Evolutionary conservation across 2,888 invertebrate species (phyloP).

Genomic region (Ferdinandea cuprea): DNA sequence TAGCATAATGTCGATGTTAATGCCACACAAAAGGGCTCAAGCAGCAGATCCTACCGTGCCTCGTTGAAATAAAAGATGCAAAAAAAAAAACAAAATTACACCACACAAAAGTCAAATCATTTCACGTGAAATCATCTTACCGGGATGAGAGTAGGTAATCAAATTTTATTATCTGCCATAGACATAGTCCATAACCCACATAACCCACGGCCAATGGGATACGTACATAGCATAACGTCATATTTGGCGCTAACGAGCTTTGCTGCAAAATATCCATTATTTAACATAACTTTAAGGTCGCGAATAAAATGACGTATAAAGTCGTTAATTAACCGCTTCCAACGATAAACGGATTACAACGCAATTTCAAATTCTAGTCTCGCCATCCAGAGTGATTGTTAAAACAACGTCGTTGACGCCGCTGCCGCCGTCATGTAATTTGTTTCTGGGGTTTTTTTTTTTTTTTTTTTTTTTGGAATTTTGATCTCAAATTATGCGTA

Average conservation of each 20-base stretch:
- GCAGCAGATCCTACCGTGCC: too few species aligned
- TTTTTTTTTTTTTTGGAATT: too few species aligned
- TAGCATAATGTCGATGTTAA: too few species aligned
- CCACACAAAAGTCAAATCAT: neutral
- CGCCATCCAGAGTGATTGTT: neutral
- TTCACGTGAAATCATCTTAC: conserved; percentile 4
- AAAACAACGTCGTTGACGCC: neutral
- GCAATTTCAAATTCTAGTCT: neutral
- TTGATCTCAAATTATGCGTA: conserved; percentile 13
- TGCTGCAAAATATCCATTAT: neutral
- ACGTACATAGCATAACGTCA: neutral
- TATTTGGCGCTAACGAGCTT: neutral
- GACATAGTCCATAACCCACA: too few species aligned
- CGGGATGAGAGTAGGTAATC: conserved; percentile 9
- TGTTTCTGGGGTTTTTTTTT: conserved; percentile 24
- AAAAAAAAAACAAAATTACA: too few species aligned
- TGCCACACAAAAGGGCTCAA: neutral
- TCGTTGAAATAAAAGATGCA: too few species aligned
- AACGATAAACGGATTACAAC: conserved; percentile 1
- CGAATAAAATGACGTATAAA: neutral
- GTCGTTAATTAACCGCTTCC: conserved; percentile 8
- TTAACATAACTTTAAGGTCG: neutral
- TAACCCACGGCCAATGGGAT: neutral
- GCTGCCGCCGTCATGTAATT: neutral
- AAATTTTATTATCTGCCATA: conserved; percentile 4